Percentiles rank a stretch among this genome's conserved stretches.
Evolutionary conservation across 2,888 invertebrate species (phyloP).

Genomic region (Deroplatys truncata): DNA sequence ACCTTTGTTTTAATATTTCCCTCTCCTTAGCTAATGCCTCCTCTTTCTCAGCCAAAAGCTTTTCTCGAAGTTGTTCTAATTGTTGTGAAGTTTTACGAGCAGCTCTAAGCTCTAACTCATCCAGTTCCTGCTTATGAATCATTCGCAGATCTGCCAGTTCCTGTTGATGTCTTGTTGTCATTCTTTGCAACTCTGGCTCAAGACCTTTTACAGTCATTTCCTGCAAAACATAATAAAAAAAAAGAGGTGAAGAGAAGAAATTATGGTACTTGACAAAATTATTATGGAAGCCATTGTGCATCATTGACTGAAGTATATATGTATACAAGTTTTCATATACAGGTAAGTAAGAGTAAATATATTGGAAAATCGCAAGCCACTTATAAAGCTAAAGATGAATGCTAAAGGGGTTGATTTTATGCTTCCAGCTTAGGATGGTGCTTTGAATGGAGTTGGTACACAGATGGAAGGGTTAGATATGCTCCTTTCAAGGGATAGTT

Average conservation of each 20-base stretch:
- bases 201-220: slow-evolving; percentile 82
- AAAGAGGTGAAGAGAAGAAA: not conserved
- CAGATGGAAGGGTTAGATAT: too few species aligned
- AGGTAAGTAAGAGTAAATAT: not conserved
- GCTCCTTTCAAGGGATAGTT: too few species aligned
- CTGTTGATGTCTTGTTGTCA: slow-evolving; percentile 68
- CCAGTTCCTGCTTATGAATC: slow-evolving; percentile 61
- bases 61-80: slow-evolving; percentile 56
- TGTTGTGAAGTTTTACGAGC: slow-evolving; percentile 59
- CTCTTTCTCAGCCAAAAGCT: slow-evolving; percentile 59
- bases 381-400: not conserved
- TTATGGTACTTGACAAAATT: not conserved
- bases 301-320: too few species aligned
- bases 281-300: not conserved
- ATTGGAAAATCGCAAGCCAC: not conserved
- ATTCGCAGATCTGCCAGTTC: slow-evolving; percentile 65
- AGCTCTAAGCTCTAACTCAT: slow-evolving; percentile 58
- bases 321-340: too few species aligned
- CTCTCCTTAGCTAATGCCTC: slow-evolving; percentile 58
- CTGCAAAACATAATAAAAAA: slow-evolving; percentile 41
- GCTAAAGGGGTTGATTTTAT: too few species aligned
- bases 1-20: slow-evolving; percentile 55
- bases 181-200: slow-evolving; percentile 77
- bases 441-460: too few species aligned
- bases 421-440: too few species aligned